Percentiles rank a stretch among this genome's conserved stretches.
phyloP scores from a whole-genome alignment of 2,888 invertebrate species.

The Urechis unicinctus region DNA sequence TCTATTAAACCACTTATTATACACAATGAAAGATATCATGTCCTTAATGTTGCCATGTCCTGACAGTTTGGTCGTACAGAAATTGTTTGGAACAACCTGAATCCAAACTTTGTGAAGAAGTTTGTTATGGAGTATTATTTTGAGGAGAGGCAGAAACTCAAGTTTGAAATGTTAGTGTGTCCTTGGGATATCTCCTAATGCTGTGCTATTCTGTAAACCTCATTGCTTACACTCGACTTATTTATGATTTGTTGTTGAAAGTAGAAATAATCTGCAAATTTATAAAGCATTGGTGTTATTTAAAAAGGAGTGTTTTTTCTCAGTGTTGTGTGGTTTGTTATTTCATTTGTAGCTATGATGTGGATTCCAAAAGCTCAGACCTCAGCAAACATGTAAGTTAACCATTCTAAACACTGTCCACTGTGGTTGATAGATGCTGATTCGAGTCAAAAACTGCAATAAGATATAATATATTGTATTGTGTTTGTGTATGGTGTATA shows the following conservation, averaged over 20 bases:
- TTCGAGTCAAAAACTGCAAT: too few relatives aligned
- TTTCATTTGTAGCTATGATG: constrained; percentile 30
- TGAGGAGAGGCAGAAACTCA: constrained; percentile 44
- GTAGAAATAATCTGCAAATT: too few relatives aligned
- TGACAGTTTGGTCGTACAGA: constrained; percentile 56
- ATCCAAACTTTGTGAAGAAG: constrained; percentile 56
- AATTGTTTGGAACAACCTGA: constrained; percentile 54
- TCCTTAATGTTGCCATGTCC: too few relatives aligned
- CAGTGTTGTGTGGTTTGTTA: neutral
- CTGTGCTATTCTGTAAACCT: constrained; percentile 1
- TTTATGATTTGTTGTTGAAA: too few relatives aligned
- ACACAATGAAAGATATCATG: too few relatives aligned
- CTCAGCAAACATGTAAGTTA: constrained; percentile 24
- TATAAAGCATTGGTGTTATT: too few relatives aligned
- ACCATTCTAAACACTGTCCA: too few relatives aligned
- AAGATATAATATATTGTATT: neutral
- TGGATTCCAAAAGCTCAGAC: constrained; percentile 30
- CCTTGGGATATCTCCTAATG: neutral
- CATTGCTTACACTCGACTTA: too few relatives aligned
- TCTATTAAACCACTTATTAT: too few relatives aligned
- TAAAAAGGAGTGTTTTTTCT: too few relatives aligned
- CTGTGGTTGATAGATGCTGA: too few relatives aligned
- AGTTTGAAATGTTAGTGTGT: constrained; percentile 38
- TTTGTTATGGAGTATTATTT: constrained; percentile 44
- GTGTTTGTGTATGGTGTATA: constrained; percentile 12